Percentiles rank a stretch among this genome's conserved stretches.
Evolutionary conservation across 2,113 vertebrate species (phyloP).

Genomic region (Takifugu flavidus): DNA sequence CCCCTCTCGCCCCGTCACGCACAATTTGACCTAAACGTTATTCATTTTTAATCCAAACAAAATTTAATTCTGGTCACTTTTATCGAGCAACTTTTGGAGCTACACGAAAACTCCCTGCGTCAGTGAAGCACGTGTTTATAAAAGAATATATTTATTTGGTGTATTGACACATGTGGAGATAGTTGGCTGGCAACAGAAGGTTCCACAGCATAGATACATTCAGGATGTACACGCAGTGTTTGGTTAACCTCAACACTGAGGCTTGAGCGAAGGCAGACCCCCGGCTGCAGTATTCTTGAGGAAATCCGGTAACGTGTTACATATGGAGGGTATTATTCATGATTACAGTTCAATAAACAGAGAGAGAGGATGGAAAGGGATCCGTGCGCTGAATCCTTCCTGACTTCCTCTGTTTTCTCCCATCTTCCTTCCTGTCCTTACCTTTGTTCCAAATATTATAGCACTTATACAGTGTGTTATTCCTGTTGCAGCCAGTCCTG

Average conservation of each 20-base stretch:
- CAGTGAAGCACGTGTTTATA: not conserved
- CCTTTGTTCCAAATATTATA: not conserved
- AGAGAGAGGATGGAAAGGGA: slow-evolving; percentile 51
- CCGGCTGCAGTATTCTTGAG: slow-evolving; percentile 41
- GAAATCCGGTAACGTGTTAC: slow-evolving; percentile 61
- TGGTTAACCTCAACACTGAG: slow-evolving; percentile 48
- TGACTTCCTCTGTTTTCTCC: slow-evolving; percentile 26
- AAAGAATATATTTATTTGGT: not conserved
- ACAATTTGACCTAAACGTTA: no score
- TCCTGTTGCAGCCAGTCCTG: not conserved
- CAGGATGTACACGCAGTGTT: slow-evolving; percentile 57
- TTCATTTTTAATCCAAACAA: no score
- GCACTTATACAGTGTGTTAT: not conserved
- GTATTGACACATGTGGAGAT: not conserved
- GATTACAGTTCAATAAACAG: slow-evolving; percentile 67
- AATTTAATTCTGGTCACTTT: no score
- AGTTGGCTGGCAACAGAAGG: slow-evolving; percentile 25
- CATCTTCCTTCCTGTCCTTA: slow-evolving; percentile 7
- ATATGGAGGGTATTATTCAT: slow-evolving; percentile 63
- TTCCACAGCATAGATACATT: slow-evolving; percentile 39
- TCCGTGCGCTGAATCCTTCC: slow-evolving; percentile 41
- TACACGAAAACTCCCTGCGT: not conserved
- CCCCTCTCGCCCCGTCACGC: no score
- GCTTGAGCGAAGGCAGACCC: slow-evolving; percentile 56
- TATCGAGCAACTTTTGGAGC: no score